phyloP scores from a whole-genome alignment of 2,113 vertebrate genomes.

The Ciconia stormi region DNA sequence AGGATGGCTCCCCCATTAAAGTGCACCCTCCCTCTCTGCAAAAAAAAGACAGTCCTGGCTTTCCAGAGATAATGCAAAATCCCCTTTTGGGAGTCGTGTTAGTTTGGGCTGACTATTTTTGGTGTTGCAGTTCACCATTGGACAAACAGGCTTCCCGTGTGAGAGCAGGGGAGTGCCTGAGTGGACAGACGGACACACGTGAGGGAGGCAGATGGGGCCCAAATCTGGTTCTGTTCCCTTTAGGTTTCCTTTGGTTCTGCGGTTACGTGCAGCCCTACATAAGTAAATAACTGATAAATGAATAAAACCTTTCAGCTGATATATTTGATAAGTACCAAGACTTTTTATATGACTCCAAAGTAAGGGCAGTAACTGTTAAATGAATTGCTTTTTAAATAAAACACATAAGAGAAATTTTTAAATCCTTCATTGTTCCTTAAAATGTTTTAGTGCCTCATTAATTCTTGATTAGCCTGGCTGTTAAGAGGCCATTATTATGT shows the following conservation, averaged over 20 bases:
- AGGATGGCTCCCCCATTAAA: background rate
- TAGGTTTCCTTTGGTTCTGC: background rate
- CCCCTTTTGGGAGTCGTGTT: background rate
- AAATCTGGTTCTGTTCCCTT: background rate
- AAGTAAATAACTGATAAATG: conserved; percentile 34
- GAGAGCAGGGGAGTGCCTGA: background rate
- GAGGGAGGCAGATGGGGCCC: background rate
- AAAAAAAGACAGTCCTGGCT: background rate
- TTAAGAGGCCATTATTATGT: conserved; percentile 43
- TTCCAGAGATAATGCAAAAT: background rate
- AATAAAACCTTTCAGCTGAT: conserved; percentile 4
- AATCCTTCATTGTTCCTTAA: conserved; percentile 53
- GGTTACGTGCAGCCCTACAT: background rate
- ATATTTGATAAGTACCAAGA: background rate
- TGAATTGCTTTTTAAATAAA: conserved; percentile 63
- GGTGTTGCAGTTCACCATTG: background rate
- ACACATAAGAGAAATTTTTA: conserved; percentile 55
- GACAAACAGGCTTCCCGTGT: background rate
- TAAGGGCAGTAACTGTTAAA: conserved; percentile 30
- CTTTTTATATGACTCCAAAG: background rate
- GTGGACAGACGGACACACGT: background rate
- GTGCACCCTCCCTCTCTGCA: background rate
- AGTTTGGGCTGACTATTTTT: background rate
- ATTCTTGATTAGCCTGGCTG: conserved; percentile 59
- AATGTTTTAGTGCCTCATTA: conserved; percentile 68